Percentiles rank a stretch among this genome's conserved stretches.
Conservation (phyloP, 92 coral and sea anemone genomes). For the Zoanthus solanderi region DNA sequence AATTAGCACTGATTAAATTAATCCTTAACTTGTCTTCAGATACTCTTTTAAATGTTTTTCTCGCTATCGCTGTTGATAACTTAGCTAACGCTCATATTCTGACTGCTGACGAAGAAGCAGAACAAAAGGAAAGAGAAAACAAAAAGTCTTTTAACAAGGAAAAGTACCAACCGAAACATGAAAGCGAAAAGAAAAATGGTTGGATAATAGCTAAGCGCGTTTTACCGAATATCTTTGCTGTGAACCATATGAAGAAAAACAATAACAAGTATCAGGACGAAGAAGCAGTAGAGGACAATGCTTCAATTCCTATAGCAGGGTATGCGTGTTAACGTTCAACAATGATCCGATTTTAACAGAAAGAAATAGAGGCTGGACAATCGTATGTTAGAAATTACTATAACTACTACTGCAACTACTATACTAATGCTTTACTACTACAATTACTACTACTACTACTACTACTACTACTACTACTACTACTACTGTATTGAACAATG, state of each 20-base stretch:
- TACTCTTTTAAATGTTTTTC: constrained; percentile 93
- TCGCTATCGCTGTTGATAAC: constrained; percentile 99
- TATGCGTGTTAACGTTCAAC: background rate
- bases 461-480: too few species aligned
- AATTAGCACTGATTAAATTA: background rate
- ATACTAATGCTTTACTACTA: too few species aligned
- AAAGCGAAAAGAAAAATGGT: constrained; percentile 47
- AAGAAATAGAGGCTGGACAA: too few species aligned
- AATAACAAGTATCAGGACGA: constrained; percentile 40
- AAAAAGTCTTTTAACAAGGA: constrained; percentile 65
- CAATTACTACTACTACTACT: too few species aligned
- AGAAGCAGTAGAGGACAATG: background rate
- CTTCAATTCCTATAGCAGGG: background rate
- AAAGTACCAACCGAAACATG: constrained; percentile 47
- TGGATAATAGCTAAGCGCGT: constrained; percentile 68
- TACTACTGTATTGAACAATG: too few species aligned
- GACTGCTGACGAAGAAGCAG: constrained; percentile 94
- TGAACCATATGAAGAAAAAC: constrained; percentile 51
- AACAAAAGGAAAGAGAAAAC: constrained; percentile 71
- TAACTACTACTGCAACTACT: too few species aligned
- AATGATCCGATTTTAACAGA: too few species aligned
- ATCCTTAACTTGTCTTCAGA: constrained; percentile 74
- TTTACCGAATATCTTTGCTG: constrained; percentile 64
- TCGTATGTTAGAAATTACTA: too few species aligned
- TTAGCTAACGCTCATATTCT: constrained; percentile 97